phyloP scores from a whole-genome alignment of 2,797 vertebrate genomes.

The Steatocranus sp. region DNA sequence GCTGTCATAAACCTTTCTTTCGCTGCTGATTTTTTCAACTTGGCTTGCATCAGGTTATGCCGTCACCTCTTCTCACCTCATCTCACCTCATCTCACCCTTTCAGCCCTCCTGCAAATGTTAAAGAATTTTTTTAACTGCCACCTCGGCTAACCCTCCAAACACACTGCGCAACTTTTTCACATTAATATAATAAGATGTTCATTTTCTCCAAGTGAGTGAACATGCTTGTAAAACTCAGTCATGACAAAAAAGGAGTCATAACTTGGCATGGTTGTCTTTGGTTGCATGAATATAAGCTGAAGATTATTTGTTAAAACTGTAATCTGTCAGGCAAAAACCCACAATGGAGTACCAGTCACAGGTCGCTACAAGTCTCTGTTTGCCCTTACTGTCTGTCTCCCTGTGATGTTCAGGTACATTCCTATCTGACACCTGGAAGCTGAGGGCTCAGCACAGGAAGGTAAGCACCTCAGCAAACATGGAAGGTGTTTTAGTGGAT shows the following conservation, averaged over 20 bases:
- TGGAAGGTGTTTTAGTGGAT: conserved; percentile 8
- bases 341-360: conserved; percentile 2
- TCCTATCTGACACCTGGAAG: conserved; percentile 66
- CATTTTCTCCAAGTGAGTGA: background rate
- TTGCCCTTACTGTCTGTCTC: conserved; percentile 10
- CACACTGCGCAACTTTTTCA: background rate
- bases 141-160: background rate
- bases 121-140: background rate
- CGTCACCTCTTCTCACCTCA: conserved; percentile 28
- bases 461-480: conserved; percentile 37
- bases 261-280: background rate
- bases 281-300: background rate
- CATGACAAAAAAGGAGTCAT: background rate
- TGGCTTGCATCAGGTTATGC: conserved; percentile 17
- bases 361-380: conserved; percentile 53
- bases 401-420: conserved; percentile 43
- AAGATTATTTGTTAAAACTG: background rate
- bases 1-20: conserved; percentile 22
- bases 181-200: background rate
- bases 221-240: background rate
- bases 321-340: background rate
- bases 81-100: conserved; percentile 9
- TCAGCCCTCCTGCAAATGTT: background rate
- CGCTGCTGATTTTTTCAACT: background rate
- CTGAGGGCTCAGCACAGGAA: conserved; percentile 55